Evolutionary conservation across 2,797 vertebrate species (phyloP), one percentile per base, ranked within the genome.

Genomic region (Aulostomus chinensis): DNA sequence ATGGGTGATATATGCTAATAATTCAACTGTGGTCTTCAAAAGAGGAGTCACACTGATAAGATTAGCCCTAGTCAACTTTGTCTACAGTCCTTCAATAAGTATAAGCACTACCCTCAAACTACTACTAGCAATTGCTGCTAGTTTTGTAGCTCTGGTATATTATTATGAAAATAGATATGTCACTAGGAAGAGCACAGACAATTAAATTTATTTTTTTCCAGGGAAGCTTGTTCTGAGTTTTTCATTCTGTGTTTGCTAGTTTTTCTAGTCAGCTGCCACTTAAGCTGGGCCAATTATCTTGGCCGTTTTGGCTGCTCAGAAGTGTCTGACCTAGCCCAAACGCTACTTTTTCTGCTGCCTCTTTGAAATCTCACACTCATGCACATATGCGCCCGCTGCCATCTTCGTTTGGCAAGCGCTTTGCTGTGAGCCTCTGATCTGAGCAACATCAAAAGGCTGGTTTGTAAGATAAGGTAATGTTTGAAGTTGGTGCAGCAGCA

Each of bases 401-500:
- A 88, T 92, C 91, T 93, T 90, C 90, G 88, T 91, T 90, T 93
- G 93, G 93, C 94, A 91, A 89, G 81, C 82, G 79, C 90, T 91
- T 91, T 62, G 88, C 93, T 90, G 90, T 87, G 84, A 80, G 89
- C 83, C 92, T 94, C 93, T 93, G 92, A 94, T 94, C 93, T 93
- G 82, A 59, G 89, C 91, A 91, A 93, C 93, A 93, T 95, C 94
- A 94, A 94, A 96, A 91, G 93, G 87, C 92, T 91, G 91, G 93
- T 94, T 92, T 94, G 93, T 93, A 94, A 94, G 94, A 96, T 94
- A 94, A 95, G 94, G 94, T 94, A 89, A 93, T 91, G 94, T 94
- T 92, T 97, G 94, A 96, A 95, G 94, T 94, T 93, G 87, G 86
- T 91, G 89, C 81, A 85, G 91, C 89, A 86, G 89, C 91, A 90